These are phyloP conservation scores for Prorops nasuta DNA, from an alignment of 1,140 invertebrate genomes.

Conservation along the genomic window DNA sequence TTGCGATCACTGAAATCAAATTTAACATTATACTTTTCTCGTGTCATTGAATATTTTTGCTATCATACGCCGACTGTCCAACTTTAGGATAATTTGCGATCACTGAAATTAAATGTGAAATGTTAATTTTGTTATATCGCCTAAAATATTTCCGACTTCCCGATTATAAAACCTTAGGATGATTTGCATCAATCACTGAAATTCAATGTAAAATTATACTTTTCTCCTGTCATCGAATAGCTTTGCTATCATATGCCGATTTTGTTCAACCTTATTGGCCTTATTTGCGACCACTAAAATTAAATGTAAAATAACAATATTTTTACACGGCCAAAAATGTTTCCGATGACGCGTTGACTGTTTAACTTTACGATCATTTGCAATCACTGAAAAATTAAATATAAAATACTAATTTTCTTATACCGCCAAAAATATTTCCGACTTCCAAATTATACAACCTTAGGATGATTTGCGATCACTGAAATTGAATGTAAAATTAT, in stretches of 20 bases:
- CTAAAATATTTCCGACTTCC: no score
- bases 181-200: conserved; percentile 22
- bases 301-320: conserved; percentile 12
- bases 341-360: conserved; percentile 18
- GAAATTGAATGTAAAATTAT: conserved; percentile 11
- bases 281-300: conserved; percentile 22
- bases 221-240: no score
- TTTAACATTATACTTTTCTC: conserved; percentile 3
- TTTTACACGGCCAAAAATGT: no score
- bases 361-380: conserved; percentile 20
- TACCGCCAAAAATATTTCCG: no score
- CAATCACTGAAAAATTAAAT: conserved; percentile 21
- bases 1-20: conserved; percentile 22
- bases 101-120: conserved; percentile 18
- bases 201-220: conserved; percentile 11
- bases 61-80: conserved; percentile 18
- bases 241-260: conserved; percentile 19
- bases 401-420: conserved; percentile 2
- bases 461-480: conserved; percentile 22
- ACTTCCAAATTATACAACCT: conserved; percentile 16
- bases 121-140: no score
- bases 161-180: conserved; percentile 16
- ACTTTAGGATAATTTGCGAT: conserved; percentile 20
- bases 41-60: no score
- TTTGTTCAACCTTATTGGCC: conserved; percentile 18